Conservation (phyloP, 1,140 invertebrate species). For the Dendrolimus kikuchii region DNA sequence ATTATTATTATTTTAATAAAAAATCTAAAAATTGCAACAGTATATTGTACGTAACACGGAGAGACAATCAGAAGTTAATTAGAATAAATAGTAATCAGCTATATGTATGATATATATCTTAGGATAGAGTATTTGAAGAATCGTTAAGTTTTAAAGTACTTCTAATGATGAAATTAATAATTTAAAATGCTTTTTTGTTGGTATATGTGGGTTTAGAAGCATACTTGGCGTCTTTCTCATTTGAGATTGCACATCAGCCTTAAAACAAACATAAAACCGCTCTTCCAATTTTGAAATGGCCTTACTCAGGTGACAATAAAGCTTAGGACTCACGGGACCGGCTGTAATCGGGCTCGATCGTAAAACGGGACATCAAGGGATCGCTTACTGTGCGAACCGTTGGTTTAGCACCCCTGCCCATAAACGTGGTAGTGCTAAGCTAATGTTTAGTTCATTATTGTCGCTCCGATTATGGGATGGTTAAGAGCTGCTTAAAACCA, state of each 20-base stretch:
- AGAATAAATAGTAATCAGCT: no score
- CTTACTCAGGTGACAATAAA: slow-evolving; percentile 63
- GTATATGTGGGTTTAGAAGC: background rate
- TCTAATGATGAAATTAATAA: no score
- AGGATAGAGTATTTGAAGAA: no score
- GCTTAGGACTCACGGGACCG: slow-evolving; percentile 25
- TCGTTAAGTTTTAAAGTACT: no score
- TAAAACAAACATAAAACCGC: slow-evolving; percentile 23
- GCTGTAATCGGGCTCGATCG: slow-evolving; percentile 41
- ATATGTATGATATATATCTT: no score
- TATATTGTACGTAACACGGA: no score
- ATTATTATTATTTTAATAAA: no score
- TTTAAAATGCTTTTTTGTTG: no score
- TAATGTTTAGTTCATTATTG: slow-evolving; percentile 3
- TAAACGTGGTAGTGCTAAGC: slow-evolving; percentile 10
- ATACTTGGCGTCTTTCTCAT: background rate
- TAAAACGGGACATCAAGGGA: slow-evolving; percentile 43
- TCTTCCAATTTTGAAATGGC: slow-evolving; percentile 33
- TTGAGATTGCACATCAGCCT: slow-evolving; percentile 2
- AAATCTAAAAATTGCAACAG: no score
- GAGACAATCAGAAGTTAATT: no score
- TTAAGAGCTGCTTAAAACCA: no score
- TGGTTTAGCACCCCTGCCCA: slow-evolving; percentile 33
- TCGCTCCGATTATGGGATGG: slow-evolving; percentile 9
- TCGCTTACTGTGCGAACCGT: slow-evolving; percentile 38